Conservation (phyloP, 2,797 vertebrate species). For the Anniella stebbinsi region DNA sequence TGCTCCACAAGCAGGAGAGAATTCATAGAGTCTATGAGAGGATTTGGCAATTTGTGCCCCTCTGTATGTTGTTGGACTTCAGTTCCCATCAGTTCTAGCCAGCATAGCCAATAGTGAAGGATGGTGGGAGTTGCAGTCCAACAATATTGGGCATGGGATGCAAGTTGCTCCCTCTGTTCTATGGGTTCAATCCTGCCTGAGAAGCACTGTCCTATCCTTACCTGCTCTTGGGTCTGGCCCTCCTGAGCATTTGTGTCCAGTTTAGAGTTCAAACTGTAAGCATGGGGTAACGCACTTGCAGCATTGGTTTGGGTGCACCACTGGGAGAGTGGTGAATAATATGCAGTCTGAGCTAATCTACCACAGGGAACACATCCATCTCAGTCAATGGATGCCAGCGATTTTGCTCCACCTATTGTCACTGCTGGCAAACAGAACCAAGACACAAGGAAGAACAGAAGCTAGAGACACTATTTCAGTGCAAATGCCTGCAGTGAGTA, state of each 20-base stretch:
- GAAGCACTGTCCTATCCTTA: too few species aligned
- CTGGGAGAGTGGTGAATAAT: background rate
- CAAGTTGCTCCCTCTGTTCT: too few species aligned
- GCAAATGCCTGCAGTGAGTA: background rate
- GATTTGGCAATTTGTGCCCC: too few species aligned
- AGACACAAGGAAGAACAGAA: background rate
- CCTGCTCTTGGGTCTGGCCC: background rate
- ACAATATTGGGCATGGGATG: too few species aligned
- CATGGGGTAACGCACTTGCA: too few species aligned
- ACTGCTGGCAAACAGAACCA: background rate
- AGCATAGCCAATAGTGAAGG: too few species aligned
- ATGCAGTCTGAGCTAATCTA: background rate
- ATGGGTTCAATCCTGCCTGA: too few species aligned
- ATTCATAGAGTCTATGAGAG: too few species aligned
- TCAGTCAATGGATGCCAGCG: background rate
- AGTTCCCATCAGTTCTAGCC: too few species aligned
- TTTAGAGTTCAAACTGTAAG: background rate
- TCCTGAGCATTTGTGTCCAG: background rate
- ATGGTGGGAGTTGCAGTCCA: too few species aligned
- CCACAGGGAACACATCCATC: background rate
- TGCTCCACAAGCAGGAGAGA: too few species aligned
- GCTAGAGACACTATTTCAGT: background rate
- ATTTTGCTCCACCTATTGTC: background rate
- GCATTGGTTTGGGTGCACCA: background rate
- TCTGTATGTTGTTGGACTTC: too few species aligned